phyloP scores from a whole-genome alignment of 2,797 vertebrate genomes.

The Benthosema pterotum region DNA sequence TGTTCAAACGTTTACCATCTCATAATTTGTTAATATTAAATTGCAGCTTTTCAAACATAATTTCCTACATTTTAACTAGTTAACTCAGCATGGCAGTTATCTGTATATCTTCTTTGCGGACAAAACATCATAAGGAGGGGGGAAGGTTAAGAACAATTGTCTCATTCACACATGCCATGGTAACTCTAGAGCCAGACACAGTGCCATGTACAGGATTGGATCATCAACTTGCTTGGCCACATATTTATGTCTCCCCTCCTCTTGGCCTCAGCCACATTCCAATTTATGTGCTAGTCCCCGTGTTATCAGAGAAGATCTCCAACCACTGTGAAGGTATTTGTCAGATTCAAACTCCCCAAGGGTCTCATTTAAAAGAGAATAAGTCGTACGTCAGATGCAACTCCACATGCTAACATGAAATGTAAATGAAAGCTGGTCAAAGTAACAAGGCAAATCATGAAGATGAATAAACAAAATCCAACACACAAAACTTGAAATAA shows the following conservation, averaged over 20 bases:
- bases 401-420: no score
- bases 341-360: background rate
- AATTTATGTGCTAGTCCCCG: background rate
- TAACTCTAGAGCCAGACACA: conserved; percentile 32
- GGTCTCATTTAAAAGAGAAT: no score
- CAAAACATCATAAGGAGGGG: background rate
- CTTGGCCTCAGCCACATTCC: conserved; percentile 30
- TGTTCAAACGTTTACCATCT: no score
- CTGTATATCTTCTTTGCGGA: conserved; percentile 3
- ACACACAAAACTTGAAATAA: no score
- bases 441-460: no score
- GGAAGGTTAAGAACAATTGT: conserved; percentile 29
- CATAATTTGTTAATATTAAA: background rate
- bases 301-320: background rate
- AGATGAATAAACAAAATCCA: no score
- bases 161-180: conserved; percentile 46
- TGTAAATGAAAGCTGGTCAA: no score
- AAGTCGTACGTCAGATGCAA: no score
- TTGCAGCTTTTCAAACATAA: background rate
- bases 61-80: no score
- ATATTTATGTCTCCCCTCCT: conserved; percentile 12
- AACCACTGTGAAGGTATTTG: conserved; percentile 7
- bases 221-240: conserved; percentile 42
- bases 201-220: conserved; percentile 50
- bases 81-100: background rate